phyloP scores from a whole-genome alignment of 2,888 invertebrate species.

The Eulithis testata region DNA sequence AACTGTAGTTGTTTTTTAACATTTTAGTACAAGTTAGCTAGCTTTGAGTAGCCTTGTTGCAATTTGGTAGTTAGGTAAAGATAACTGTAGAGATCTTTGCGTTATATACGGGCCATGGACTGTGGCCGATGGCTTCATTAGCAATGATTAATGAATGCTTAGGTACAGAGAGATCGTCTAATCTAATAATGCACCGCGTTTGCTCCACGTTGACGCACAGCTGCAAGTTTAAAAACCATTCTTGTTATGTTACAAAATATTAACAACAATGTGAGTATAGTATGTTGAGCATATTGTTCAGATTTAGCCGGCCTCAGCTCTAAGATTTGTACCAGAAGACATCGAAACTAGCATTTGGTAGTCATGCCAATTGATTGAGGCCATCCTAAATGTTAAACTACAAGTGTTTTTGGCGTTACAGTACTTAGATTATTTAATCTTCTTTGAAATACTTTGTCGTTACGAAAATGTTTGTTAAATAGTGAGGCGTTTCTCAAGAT shows the following conservation, averaged over 20 bases:
- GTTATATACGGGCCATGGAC: background rate
- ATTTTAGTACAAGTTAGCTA: slow-evolving; percentile 50
- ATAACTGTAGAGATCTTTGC: slow-evolving; percentile 4
- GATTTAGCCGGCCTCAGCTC: background rate
- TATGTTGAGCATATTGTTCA: no score
- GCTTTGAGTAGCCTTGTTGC: slow-evolving; percentile 25
- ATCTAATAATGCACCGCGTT: no score
- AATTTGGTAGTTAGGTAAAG: slow-evolving; percentile 12
- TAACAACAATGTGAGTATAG: no score
- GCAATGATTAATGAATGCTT: background rate
- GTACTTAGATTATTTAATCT: slow-evolving; percentile 23
- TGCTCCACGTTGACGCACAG: no score
- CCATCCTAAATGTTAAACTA: slow-evolving; percentile 24
- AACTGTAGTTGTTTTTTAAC: slow-evolving; percentile 45
- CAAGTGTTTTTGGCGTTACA: slow-evolving; percentile 27
- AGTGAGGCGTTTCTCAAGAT: slow-evolving; percentile 30
- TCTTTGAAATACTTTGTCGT: slow-evolving; percentile 41
- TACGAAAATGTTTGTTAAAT: slow-evolving; percentile 42
- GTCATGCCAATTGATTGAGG: slow-evolving; percentile 28
- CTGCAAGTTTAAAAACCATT: no score
- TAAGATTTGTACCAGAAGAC: background rate
- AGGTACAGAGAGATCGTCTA: no score
- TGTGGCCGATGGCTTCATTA: background rate
- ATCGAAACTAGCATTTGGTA: slow-evolving; percentile 3
- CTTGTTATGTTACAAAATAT: no score